Conservation (phyloP, 2,797 vertebrate species). For the Garrulus glandarius region DNA sequence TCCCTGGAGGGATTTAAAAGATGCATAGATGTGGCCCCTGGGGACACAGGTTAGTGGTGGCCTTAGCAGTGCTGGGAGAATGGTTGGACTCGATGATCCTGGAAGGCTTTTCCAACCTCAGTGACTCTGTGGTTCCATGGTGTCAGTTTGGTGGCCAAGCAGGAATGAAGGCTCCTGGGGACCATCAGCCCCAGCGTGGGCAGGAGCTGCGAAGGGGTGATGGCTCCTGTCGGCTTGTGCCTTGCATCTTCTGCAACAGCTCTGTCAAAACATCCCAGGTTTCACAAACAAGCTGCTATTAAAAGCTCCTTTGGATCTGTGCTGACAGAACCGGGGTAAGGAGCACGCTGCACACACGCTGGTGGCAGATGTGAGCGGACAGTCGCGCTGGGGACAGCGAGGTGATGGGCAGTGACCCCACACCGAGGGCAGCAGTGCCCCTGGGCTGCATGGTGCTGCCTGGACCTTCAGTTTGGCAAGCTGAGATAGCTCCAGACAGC, state of each 20-base stretch:
- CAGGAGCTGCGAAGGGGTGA: not conserved
- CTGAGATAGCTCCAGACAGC: not conserved
- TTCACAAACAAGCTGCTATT: not conserved
- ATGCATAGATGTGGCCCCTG: not conserved
- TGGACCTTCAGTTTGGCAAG: not conserved
- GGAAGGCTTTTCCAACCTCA: not conserved
- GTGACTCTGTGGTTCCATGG: not conserved
- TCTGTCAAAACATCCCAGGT: not conserved
- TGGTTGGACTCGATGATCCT: not conserved
- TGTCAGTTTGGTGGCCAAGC: not conserved
- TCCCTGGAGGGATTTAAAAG: not conserved
- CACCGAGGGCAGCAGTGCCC: fast-evolving
- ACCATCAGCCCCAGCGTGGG: fast-evolving
- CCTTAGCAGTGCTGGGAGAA: not conserved
- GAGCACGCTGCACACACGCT: fast-evolving
- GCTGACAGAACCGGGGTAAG: not conserved
- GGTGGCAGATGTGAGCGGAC: not conserved
- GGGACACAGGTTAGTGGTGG: not conserved
- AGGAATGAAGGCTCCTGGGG: not conserved
- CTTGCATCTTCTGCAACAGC: not conserved
- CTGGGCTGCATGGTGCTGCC: not conserved
- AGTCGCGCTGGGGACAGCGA: fast-evolving
- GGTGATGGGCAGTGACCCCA: not conserved
- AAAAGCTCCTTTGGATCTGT: not conserved
- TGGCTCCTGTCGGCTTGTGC: not conserved